Evolutionary conservation across 2,113 vertebrate species (phyloP).

Genomic region (Pteropus alecto): DNA sequence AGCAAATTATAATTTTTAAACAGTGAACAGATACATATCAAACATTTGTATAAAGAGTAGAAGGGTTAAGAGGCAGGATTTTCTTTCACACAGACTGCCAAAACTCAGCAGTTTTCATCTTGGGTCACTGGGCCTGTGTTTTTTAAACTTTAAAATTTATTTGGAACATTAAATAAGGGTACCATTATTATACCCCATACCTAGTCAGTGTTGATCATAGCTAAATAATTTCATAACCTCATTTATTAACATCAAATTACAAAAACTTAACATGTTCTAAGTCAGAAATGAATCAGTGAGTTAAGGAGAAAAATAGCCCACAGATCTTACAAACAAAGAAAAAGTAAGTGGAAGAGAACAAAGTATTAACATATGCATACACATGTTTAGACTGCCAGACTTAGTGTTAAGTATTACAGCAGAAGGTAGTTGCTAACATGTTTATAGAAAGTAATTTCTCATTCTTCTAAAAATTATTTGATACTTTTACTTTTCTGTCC

Average conservation of each 20-base stretch:
- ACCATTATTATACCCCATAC: conserved; percentile 49
- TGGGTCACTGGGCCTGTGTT: conserved; percentile 10
- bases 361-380: neutral
- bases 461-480: neutral
- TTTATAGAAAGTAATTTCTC: neutral
- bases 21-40: conserved; percentile 54
- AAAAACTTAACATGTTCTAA: conserved; percentile 54
- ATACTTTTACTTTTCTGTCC: neutral
- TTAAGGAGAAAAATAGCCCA: conserved; percentile 40
- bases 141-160: conserved; percentile 75
- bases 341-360: neutral
- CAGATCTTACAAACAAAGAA: conserved; percentile 36
- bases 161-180: conserved; percentile 79
- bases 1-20: conserved; percentile 74
- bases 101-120: conserved; percentile 61
- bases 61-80: neutral
- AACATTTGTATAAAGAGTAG: conserved; percentile 60
- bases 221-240: conserved; percentile 73
- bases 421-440: neutral
- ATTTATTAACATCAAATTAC: conserved; percentile 70
- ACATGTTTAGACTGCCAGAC: neutral
- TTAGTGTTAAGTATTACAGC: neutral
- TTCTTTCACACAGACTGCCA: neutral
- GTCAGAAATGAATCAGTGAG: conserved; percentile 48
- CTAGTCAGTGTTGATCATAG: conserved; percentile 49